Percentiles rank a stretch among this genome's conserved stretches.
These are phyloP conservation scores for Eubasilissa regina DNA, from an alignment of 1,140 invertebrate genomes.

Conservation along the genomic window DNA sequence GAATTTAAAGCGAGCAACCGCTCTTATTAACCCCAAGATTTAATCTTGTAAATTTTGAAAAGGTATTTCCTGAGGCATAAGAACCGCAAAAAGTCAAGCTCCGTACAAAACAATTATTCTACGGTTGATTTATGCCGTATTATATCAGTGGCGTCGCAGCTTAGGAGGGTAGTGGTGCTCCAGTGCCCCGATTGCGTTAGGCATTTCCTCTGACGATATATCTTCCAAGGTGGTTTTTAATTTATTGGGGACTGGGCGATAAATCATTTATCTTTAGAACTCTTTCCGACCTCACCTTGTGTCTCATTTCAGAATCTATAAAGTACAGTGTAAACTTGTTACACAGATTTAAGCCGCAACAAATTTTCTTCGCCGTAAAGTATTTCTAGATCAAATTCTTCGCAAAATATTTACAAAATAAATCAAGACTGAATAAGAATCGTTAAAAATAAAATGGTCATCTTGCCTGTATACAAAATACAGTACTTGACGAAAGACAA, in stretches of 20 bases:
- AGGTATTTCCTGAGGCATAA: slow-evolving; percentile 12
- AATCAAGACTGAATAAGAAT: too few relatives aligned
- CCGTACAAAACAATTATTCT: slow-evolving; percentile 31
- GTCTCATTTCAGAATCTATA: slow-evolving; percentile 23
- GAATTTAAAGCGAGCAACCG: too few relatives aligned
- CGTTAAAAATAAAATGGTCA: too few relatives aligned
- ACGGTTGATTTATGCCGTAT: slow-evolving; percentile 17
- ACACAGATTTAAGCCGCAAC: slow-evolving; percentile 23
- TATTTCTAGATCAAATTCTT: too few relatives aligned
- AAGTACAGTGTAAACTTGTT: slow-evolving; percentile 34
- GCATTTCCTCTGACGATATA: slow-evolving; percentile 34
- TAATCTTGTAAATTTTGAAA: neutral
- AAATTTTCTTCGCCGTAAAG: slow-evolving; percentile 18
- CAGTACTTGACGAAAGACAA: too few relatives aligned
- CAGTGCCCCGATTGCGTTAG: slow-evolving; percentile 1
- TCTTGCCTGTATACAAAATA: too few relatives aligned
- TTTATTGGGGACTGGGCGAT: slow-evolving; percentile 28
- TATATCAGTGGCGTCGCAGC: slow-evolving; percentile 24
- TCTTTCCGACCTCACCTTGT: neutral
- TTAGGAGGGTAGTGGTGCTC: neutral
- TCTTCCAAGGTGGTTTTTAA: slow-evolving; percentile 39
- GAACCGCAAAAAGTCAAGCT: slow-evolving; percentile 16
- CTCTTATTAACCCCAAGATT: neutral
- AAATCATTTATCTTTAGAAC: slow-evolving; percentile 38
- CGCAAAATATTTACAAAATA: too few relatives aligned